Evolutionary conservation across 2,888 invertebrate genomes (phyloP).

Genomic region (Nemotelus pantherinus): DNA sequence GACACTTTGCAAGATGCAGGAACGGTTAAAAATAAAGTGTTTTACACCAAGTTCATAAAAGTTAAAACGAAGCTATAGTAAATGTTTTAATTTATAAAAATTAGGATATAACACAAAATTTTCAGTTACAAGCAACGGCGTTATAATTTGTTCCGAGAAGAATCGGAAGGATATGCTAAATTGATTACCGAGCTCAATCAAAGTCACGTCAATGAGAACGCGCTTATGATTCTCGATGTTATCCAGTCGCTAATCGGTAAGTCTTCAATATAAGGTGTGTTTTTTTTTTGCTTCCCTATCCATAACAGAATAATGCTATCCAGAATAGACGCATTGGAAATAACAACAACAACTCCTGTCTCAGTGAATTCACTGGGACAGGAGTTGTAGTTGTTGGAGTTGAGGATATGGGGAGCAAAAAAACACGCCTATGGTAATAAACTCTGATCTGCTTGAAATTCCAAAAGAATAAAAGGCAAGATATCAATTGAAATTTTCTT

Average conservation of each 20-base stretch:
- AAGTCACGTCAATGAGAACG: conserved; percentile 74
- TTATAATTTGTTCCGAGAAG: conserved; percentile 97
- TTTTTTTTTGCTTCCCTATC: neutral
- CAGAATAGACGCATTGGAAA: no score
- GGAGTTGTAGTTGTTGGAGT: neutral
- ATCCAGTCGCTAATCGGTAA: conserved; percentile 93
- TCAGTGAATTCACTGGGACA: no score
- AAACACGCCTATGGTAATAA: neutral
- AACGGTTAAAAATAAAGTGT: conserved; percentile 86
- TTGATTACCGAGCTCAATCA: conserved; percentile 93
- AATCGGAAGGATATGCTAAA: conserved; percentile 99
- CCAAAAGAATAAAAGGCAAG: no score
- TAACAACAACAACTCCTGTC: no score
- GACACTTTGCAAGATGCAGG: conserved; percentile 93
- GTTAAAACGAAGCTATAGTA: conserved; percentile 98
- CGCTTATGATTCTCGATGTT: conserved; percentile 81
- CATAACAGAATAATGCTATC: neutral
- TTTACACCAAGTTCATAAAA: conserved; percentile 95
- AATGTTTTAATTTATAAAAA: conserved; percentile 65
- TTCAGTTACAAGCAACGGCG: conserved; percentile 98
- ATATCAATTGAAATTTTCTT: no score
- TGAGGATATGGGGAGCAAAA: neutral
- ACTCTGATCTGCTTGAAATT: neutral
- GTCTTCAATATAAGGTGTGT: conserved; percentile 46
- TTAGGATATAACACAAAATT: conserved; percentile 53